A percentile compares a stretch with the other conserved stretches of the same genome.
These are phyloP conservation scores for Procavia capensis DNA, from an alignment of 2,113 vertebrate species.

Conservation along the genomic window DNA sequence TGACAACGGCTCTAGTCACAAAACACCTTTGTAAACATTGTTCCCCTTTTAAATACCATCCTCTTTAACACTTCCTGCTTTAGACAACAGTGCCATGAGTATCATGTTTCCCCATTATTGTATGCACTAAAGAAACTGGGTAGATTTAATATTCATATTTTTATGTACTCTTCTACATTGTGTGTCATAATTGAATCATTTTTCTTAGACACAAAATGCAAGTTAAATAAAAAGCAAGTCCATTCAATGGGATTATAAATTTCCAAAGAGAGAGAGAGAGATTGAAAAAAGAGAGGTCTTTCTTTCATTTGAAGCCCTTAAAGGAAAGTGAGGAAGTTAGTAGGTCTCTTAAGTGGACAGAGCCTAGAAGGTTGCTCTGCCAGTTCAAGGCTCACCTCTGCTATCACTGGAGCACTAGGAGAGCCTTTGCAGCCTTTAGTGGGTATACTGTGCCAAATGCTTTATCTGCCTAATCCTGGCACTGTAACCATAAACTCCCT, in stretches of 20 bases:
- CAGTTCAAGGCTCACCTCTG: background rate
- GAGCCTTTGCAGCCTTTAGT: background rate
- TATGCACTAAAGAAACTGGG: background rate
- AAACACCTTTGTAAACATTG: constrained; percentile 40
- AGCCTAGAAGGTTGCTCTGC: background rate
- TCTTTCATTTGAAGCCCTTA: background rate
- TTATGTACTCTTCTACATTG: background rate
- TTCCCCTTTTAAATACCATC: constrained; percentile 19
- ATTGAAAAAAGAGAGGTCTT: too few species aligned
- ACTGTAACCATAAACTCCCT: too few species aligned
- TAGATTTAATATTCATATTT: background rate
- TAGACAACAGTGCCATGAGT: background rate
- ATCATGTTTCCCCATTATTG: background rate
- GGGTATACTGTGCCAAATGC: background rate
- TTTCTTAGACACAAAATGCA: constrained; percentile 22
- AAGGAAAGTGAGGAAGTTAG: background rate
- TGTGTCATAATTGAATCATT: background rate
- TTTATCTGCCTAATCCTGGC: background rate
- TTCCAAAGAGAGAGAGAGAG: background rate
- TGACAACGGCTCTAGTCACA: background rate
- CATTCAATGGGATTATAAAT: background rate
- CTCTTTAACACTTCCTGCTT: constrained; percentile 1
- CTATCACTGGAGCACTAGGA: background rate
- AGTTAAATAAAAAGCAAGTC: constrained; percentile 1
- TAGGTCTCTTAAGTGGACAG: background rate